Base-by-base conservation (phyloP, 2,797 vertebrate species). In the Dromococcyx pavoninus region DNA sequence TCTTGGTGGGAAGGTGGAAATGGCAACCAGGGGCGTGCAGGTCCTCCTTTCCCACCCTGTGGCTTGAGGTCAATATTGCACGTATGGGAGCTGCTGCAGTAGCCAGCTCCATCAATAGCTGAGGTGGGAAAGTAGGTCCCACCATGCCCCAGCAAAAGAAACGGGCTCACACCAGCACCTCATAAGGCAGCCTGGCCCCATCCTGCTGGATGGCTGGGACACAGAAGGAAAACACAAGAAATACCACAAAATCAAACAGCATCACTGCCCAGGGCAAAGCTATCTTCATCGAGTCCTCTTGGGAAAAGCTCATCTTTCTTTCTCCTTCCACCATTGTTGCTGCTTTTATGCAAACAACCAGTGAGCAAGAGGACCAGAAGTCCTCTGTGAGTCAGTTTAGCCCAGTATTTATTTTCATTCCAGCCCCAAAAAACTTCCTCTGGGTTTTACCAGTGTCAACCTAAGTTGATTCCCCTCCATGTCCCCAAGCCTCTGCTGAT, bases 121-220 rank as follows among this genome's bases (percentile, higher is more conserved):
- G 62, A 5, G 10, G 2, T 30, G 76, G 65, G 54, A 81, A 46
- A 44, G 53, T 11, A 11, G 81, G 46, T 82, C 35, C 85, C 23
- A 25, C 9, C 6, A 1, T 2, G 1, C 14, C 46, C 71, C 1
- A 5, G 46, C 44, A 44, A 44, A 44, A 44, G 44, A 15, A 57
- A n/a, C 0, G 2, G 44, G 58, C 41, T 67, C 33, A 6, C 2
- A 0, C 10, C n/a, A 28, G 8, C 3, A 1, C 30, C 9, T 28
- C 41, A 6, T 11, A 46, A 11, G 39, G 61, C 56, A 76, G 70
- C 80, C 32, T 5, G 7, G 56, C 64, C 58, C 41, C 22, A 1
- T 89, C 35, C 87, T 69, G 53, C 60, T 7, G 69, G 35, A 39
- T 67, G 54, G 15, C 56, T 72, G 53, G 48, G 50, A 41, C 41